These are phyloP conservation scores for Rhinoderma darwinii DNA, from an alignment of 2,113 vertebrate species.

Conservation along the genomic window DNA sequence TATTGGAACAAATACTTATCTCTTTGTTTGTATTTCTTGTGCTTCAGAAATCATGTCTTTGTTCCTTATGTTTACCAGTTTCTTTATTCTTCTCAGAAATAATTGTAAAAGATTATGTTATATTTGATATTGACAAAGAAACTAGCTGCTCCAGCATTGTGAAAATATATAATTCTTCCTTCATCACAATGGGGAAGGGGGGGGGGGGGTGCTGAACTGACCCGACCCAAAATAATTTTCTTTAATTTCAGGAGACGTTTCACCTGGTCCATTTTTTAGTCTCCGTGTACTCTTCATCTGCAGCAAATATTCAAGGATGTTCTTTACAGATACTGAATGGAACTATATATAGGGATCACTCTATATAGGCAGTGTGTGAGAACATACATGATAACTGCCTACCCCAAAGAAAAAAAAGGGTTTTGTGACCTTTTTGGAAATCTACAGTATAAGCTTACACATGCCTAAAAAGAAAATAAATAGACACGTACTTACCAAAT, in stretches of 20 bases:
- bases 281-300: no score
- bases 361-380: no score
- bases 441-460: no score
- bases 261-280: no score
- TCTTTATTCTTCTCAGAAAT: constrained; percentile 17
- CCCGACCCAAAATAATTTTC: background rate
- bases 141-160: background rate
- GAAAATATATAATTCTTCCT: constrained; percentile 6
- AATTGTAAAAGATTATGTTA: constrained; percentile 24
- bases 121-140: constrained; percentile 19
- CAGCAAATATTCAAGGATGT: no score
- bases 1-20: constrained; percentile 21
- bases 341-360: no score
- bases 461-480: no score
- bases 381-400: no score
- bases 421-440: no score
- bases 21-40: constrained; percentile 16
- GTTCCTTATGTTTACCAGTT: constrained; percentile 16
- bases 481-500: no score
- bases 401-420: no score
- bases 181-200: background rate
- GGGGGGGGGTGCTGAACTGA: background rate
- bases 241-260: background rate
- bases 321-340: no score
- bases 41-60: constrained; percentile 20